A percentile compares a stretch with the other conserved stretches of the same genome.
phyloP scores from a whole-genome alignment of 2,113 vertebrate genomes.

The Urocynchramus pylzowi region DNA sequence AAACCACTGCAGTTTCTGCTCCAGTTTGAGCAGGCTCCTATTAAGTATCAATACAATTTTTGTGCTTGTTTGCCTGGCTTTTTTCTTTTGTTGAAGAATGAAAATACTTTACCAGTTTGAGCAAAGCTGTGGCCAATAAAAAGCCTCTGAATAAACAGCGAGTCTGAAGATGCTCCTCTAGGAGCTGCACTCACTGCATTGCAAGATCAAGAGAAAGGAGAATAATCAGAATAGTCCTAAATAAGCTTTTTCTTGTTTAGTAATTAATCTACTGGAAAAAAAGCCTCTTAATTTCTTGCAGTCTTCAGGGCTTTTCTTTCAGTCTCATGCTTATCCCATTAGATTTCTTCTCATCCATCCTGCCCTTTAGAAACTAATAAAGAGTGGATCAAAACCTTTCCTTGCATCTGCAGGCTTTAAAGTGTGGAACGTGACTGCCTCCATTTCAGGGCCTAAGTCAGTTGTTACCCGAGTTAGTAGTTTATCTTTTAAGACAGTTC shows the following conservation, averaged over 20 bases:
- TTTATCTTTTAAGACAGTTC: background rate
- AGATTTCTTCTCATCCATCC: constrained; percentile 34
- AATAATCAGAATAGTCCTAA: constrained; percentile 7
- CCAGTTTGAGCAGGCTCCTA: background rate
- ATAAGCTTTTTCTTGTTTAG: constrained; percentile 43
- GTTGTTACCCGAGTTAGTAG: background rate
- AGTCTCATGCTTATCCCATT: constrained; percentile 12
- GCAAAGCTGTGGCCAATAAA: background rate
- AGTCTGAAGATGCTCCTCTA: background rate
- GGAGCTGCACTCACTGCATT: background rate
- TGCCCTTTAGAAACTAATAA: constrained; percentile 62
- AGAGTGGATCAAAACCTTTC: constrained; percentile 32
- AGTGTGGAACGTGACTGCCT: background rate
- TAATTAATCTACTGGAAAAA: constrained; percentile 31
- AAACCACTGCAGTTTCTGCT: background rate
- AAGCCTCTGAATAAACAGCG: background rate
- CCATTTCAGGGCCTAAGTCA: background rate
- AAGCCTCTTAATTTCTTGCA: constrained; percentile 32
- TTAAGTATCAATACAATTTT: background rate
- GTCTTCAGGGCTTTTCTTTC: constrained; percentile 42
- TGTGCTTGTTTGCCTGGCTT: background rate
- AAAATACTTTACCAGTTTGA: background rate
- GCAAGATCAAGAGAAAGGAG: background rate
- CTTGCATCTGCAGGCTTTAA: constrained; percentile 4
- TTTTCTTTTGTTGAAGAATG: background rate